phyloP scores from a whole-genome alignment of 2,113 vertebrate species.

The Natator depressus region DNA sequence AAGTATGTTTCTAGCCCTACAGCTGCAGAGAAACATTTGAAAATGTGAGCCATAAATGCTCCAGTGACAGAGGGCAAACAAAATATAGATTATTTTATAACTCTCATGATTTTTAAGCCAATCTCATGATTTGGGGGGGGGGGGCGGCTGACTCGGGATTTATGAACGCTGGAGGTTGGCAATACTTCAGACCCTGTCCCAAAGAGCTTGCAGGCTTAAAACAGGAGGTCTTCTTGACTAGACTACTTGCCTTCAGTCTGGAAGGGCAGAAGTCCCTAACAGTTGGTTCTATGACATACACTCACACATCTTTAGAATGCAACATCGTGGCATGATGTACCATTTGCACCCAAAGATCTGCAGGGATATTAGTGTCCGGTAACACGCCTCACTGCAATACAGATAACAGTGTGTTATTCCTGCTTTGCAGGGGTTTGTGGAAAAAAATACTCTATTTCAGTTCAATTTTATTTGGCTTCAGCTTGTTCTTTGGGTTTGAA shows the following conservation, averaged over 20 bases:
- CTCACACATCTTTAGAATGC: background rate
- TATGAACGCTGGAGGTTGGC: background rate
- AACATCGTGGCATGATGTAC: background rate
- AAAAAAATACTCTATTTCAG: background rate
- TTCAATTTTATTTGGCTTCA: background rate
- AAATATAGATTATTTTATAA: constrained; percentile 58
- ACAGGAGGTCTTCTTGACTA: background rate
- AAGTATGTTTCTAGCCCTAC: constrained; percentile 54
- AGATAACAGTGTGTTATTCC: background rate
- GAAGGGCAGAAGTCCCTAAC: background rate
- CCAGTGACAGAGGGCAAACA: constrained; percentile 56
- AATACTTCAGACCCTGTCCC: background rate
- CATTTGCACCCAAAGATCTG: too few relatives aligned
- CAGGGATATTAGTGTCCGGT: background rate
- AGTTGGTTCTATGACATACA: background rate
- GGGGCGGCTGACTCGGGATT: constrained; percentile 35
- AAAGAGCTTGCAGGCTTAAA: constrained; percentile 1
- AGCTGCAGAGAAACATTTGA: constrained; percentile 15
- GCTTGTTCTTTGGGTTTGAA: background rate
- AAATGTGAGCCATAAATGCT: constrained; percentile 72
- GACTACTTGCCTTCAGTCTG: background rate
- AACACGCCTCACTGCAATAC: background rate
- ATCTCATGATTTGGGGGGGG: constrained; percentile 41
- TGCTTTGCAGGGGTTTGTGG: background rate
- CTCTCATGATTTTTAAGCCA: constrained; percentile 65